A percentile compares a stretch with the other conserved stretches of the same genome.
These are phyloP conservation scores for Eptatretus burgeri DNA, from an alignment of 2,113 vertebrate species.

Conservation along the genomic window DNA sequence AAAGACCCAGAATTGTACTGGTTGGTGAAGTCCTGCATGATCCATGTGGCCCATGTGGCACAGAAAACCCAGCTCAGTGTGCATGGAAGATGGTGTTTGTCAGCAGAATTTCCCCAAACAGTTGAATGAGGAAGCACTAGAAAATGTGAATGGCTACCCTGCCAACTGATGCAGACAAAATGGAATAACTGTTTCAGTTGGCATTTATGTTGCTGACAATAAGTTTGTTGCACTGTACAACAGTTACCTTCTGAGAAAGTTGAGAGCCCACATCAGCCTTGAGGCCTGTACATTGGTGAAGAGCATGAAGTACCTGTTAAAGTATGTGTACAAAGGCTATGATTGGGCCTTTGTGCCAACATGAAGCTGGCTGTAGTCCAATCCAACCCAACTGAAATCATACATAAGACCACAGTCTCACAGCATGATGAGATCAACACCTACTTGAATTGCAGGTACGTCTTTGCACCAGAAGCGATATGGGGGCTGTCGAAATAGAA, in stretches of 20 bases:
- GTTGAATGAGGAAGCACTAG: background rate
- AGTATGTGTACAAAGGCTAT: background rate
- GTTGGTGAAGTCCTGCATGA: background rate
- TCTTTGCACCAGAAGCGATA: too few species aligned
- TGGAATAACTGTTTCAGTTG: background rate
- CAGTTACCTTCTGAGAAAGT: constrained; percentile 2
- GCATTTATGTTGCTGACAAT: constrained; percentile 1
- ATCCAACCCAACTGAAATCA: too few species aligned
- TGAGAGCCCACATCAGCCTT: background rate
- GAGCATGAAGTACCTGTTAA: background rate
- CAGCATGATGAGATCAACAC: too few species aligned
- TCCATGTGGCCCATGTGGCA: constrained; percentile 3
- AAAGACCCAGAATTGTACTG: background rate
- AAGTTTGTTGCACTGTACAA: background rate
- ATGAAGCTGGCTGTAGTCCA: too few species aligned
- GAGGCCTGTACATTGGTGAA: background rate
- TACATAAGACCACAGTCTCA: too few species aligned
- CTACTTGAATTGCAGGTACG: too few species aligned
- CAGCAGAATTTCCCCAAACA: too few species aligned
- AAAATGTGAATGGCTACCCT: background rate
- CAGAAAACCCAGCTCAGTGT: background rate
- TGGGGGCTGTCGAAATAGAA: too few species aligned
- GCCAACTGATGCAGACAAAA: background rate
- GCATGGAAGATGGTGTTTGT: too few species aligned
- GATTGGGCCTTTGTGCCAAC: too few species aligned